Evolutionary conservation across 2,113 vertebrate genomes (phyloP).

Genomic region (Ciconia stormi): DNA sequence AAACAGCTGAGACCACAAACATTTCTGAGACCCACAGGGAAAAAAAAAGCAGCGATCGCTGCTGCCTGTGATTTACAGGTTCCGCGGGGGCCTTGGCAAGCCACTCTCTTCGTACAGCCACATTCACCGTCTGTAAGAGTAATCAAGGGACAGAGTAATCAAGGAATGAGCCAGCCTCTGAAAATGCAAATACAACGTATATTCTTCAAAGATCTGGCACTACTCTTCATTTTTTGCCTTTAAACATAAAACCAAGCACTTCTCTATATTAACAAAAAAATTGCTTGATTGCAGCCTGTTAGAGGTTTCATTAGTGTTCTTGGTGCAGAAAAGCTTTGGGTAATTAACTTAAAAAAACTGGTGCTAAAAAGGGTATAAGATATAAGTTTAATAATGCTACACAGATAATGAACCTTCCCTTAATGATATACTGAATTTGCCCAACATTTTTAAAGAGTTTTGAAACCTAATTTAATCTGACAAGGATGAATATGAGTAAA

Average conservation of each 20-base stretch:
- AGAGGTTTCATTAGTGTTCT: background rate
- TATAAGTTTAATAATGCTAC: constrained; percentile 22
- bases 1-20: constrained; percentile 19
- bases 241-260: background rate
- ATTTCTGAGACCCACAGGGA: background rate
- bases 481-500: background rate
- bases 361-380: background rate
- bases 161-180: background rate
- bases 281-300: background rate
- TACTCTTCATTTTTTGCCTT: background rate
- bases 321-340: background rate
- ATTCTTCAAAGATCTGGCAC: background rate
- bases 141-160: background rate
- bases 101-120: background rate
- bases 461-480: constrained; percentile 26
- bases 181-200: background rate
- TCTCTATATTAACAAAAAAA: background rate
- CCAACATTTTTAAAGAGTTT: background rate
- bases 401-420: background rate
- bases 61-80: background rate
- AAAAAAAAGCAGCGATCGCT: background rate
- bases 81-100: rapidly evolving
- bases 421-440: constrained; percentile 24
- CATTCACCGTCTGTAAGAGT: background rate
- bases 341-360: constrained; percentile 13